Percentiles rank a stretch among this genome's conserved stretches.
Evolutionary conservation across 2,113 vertebrate species (phyloP).

Genomic region (Rhinichthys klamathensis): DNA sequence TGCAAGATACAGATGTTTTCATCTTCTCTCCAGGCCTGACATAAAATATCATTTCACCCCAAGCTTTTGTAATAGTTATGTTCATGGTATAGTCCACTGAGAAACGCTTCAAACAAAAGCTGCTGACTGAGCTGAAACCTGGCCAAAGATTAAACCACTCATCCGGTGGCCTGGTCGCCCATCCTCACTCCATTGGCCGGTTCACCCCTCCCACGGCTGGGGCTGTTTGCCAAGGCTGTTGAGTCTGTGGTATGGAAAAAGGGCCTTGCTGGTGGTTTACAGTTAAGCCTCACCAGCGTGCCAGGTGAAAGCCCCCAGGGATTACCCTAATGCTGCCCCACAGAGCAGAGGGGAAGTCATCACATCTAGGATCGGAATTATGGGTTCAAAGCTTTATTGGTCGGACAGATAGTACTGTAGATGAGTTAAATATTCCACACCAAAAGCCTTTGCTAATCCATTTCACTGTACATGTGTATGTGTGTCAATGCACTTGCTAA

Average conservation of each 20-base stretch:
- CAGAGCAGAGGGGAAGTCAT: conserved; percentile 39
- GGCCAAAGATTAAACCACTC: conserved; percentile 45
- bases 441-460: not conserved
- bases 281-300: conserved; percentile 55
- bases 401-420: not conserved
- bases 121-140: conserved; percentile 52
- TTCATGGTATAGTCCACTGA: conserved; percentile 38
- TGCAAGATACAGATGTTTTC: not conserved
- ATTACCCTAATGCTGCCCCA: conserved; percentile 56
- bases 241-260: conserved; percentile 57
- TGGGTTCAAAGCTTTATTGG: conserved; percentile 14
- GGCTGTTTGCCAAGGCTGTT: conserved; percentile 41
- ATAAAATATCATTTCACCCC: not conserved
- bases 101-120: conserved; percentile 40
- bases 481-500: not conserved
- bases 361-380: conserved; percentile 37
- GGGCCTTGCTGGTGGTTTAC: conserved; percentile 56
- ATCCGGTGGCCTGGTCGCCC: conserved; percentile 40
- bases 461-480: not conserved
- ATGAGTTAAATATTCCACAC: not conserved
- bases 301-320: conserved; percentile 49
- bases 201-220: conserved; percentile 16
- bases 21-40: not conserved
- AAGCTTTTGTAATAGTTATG: not conserved
- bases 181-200: not conserved